phyloP scores from a whole-genome alignment of 1,140 invertebrate genomes.

The Homalodisca vitripennis region DNA sequence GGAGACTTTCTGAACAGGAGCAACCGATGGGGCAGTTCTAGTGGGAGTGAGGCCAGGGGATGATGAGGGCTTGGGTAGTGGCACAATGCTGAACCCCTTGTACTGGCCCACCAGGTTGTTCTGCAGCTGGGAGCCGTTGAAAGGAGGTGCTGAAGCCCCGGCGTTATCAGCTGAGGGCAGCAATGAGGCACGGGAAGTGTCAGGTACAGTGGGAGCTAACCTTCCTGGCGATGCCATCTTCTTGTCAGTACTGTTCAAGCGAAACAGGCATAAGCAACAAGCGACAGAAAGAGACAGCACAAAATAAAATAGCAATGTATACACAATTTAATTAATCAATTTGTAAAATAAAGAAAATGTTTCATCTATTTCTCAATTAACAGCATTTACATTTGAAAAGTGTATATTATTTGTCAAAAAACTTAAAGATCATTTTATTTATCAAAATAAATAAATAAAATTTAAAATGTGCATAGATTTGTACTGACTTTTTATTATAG shows the following conservation, averaged over 20 bases:
- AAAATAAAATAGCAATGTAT: too few relatives aligned
- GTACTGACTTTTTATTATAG: too few relatives aligned
- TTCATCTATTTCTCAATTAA: too few relatives aligned
- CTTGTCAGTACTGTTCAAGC: slow-evolving; percentile 33
- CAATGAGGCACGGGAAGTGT: slow-evolving; percentile 41
- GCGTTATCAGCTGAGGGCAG: slow-evolving; percentile 55
- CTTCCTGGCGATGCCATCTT: slow-evolving; percentile 30
- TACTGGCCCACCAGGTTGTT: slow-evolving; percentile 77
- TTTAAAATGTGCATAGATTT: too few relatives aligned
- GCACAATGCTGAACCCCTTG: slow-evolving; percentile 77
- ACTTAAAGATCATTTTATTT: too few relatives aligned
- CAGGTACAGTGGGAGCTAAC: slow-evolving; percentile 37
- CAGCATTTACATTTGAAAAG: too few relatives aligned
- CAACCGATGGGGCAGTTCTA: slow-evolving; percentile 8
- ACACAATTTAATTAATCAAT: too few relatives aligned
- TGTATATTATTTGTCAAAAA: too few relatives aligned
- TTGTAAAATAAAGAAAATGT: too few relatives aligned
- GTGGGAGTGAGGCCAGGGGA: slow-evolving; percentile 22
- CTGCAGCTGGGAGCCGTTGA: slow-evolving; percentile 52
- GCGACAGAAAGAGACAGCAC: too few relatives aligned
- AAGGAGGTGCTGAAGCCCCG: slow-evolving; percentile 53
- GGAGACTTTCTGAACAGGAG: slow-evolving; percentile 27
- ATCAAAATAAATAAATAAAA: too few relatives aligned
- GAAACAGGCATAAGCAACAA: slow-evolving; percentile 23
- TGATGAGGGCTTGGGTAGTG: slow-evolving; percentile 53